Percentiles rank a stretch among this genome's conserved stretches.
Evolutionary conservation across 2,113 vertebrate genomes (phyloP).

Genomic region (Procavia capensis): DNA sequence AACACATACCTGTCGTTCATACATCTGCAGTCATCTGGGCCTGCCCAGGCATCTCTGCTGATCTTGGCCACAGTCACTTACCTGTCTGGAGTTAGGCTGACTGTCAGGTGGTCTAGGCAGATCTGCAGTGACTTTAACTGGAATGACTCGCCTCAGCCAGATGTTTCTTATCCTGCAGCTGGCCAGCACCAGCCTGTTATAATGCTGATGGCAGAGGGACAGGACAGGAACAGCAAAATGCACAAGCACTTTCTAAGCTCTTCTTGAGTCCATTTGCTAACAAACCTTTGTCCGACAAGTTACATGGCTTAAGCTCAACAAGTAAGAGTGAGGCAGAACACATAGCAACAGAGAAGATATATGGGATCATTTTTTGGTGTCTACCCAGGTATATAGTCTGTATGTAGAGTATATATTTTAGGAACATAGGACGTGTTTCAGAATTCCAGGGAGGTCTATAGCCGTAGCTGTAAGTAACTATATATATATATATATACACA

Average conservation of each 20-base stretch:
- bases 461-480: too few species aligned
- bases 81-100: neutral
- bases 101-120: neutral
- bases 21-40: fast-evolving
- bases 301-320: neutral
- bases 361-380: fast-evolving
- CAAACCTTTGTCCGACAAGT: neutral
- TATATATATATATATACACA: neutral
- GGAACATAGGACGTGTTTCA: neutral
- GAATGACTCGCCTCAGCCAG: neutral
- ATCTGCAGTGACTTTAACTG: neutral
- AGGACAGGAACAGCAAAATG: neutral
- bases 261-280: neutral
- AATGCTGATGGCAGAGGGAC: neutral
- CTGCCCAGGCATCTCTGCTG: too few species aligned
- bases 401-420: neutral
- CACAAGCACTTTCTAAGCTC: neutral
- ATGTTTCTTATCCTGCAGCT: neutral
- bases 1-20: neutral
- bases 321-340: neutral
- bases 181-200: neutral
- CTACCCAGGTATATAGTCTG: neutral
- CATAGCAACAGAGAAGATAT: fast-evolving
- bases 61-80: neutral
- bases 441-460: neutral